phyloP scores from a whole-genome alignment of 2,113 vertebrate genomes.

The Martes martes region DNA sequence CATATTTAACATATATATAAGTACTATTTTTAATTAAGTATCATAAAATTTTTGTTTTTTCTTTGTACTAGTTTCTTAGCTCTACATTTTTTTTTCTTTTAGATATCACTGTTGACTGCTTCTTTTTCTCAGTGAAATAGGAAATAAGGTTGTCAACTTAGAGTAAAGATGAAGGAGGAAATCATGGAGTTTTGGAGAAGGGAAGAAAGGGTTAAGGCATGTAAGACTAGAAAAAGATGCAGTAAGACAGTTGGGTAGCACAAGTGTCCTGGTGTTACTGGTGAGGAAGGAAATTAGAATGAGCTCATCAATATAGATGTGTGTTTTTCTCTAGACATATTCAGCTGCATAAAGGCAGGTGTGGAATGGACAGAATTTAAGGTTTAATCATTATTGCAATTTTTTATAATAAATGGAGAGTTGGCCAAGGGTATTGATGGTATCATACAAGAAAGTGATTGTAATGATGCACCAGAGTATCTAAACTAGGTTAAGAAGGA shows the following conservation, averaged over 20 bases:
- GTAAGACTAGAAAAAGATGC: background rate
- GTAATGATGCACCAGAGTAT: background rate
- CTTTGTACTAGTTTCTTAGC: background rate
- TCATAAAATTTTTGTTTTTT: background rate
- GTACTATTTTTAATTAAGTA: background rate
- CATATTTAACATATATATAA: background rate
- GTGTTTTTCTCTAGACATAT: background rate
- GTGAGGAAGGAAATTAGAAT: background rate
- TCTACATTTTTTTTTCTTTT: background rate
- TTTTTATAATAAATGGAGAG: background rate
- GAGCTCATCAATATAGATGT: background rate
- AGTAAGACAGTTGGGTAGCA: background rate
- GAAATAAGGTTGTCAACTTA: background rate
- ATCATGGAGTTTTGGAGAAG: background rate
- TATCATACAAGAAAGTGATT: background rate
- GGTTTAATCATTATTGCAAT: background rate
- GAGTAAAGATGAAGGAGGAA: background rate
- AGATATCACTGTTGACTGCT: background rate
- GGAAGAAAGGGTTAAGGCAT: background rate
- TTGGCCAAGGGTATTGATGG: background rate
- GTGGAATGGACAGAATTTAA: background rate
- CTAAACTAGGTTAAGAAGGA: background rate
- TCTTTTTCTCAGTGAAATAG: background rate
- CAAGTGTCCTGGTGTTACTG: background rate
- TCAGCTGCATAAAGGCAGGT: background rate